Base-by-base conservation (phyloP, 2,888 invertebrate genomes). In the Cephus rjabovi region DNA sequence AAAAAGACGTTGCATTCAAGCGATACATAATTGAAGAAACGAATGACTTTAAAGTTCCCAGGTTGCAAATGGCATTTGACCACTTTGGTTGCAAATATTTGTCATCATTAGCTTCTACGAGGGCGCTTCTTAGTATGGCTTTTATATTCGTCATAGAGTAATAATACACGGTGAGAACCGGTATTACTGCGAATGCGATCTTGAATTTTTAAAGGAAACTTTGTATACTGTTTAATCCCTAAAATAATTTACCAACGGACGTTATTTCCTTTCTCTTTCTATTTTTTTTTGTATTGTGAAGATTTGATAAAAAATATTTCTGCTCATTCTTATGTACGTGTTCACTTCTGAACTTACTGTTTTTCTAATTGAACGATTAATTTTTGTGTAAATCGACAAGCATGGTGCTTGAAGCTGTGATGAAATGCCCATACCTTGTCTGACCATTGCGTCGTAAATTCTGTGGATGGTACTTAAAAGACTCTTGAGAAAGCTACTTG, bases 1-100 rank as follows among this genome's bases (percentile, higher is more conserved):
- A 30, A 56, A 56, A 23, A 23, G 15, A 56, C 9, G 56, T 9
- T 56, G 56, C 56, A 6, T 56, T 56, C 56, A 56, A 56, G 56
- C 56, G 56, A 56, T 56, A 6, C 56, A 56, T 23, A 56, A 56
- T 56, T 56, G 23, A 71, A 31, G 71, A 71, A 71, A 71, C 30
- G 71, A 71, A 71, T 71, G 71, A 34, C 31, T 33, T 34, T 34
- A 34, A 34, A 71, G 71, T 34, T 12, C 34, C 71, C 33, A 34
- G 33, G 12, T 71, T 71, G 34, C 34, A 34, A 71, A 71, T 71
- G 15, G 71, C 23, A 9, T 71, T 30, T 15, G 71, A 71, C 71
- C 30, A 71, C 71, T 71, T 56, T 15, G 71, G 30, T 71, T 71
- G 12, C 11, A 71, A 71, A 71, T 71, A 71, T 71, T 71, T 71